These are phyloP conservation scores for Merodon equestris DNA, from an alignment of 2,888 invertebrate species.

Conservation along the genomic window DNA sequence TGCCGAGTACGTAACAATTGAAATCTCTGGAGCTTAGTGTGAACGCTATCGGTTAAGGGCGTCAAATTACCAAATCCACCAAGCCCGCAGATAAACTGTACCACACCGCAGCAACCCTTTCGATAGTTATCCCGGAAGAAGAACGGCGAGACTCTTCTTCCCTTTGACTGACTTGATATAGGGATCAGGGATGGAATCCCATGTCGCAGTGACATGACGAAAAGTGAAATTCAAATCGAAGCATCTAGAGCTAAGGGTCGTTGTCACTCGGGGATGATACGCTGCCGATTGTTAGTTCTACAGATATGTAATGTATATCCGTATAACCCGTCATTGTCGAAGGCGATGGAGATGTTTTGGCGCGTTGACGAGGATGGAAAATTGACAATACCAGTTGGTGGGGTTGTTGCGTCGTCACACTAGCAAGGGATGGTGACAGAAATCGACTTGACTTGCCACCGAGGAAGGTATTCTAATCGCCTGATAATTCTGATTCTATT, in stretches of 20 bases:
- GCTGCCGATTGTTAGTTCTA: slow-evolving; percentile 24
- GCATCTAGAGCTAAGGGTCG: slow-evolving; percentile 22
- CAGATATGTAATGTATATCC: slow-evolving; percentile 32
- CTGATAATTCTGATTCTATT: slow-evolving; percentile 68
- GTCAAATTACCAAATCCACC: slow-evolving; percentile 67
- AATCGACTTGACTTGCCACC: slow-evolving; percentile 44
- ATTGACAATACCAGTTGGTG: slow-evolving; percentile 49
- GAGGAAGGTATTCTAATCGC: slow-evolving; percentile 59
- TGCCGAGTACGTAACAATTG: slow-evolving; percentile 44
- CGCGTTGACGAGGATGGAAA: slow-evolving; percentile 11
- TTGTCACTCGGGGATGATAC: slow-evolving; percentile 3
- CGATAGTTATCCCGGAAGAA: slow-evolving; percentile 48
- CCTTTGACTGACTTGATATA: slow-evolving; percentile 65
- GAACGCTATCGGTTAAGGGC: slow-evolving; percentile 61
- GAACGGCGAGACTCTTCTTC: slow-evolving; percentile 34
- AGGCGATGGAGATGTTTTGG: slow-evolving; percentile 14
- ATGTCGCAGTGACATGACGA: slow-evolving; percentile 55
- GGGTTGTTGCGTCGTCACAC: background rate
- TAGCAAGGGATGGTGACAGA: slow-evolving; percentile 15
- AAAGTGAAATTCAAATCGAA: slow-evolving; percentile 65
- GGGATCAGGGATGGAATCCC: slow-evolving; percentile 25
- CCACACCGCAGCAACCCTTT: slow-evolving; percentile 51
- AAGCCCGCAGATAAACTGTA: slow-evolving; percentile 51
- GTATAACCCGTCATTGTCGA: slow-evolving; percentile 3
- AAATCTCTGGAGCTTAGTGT: slow-evolving; percentile 61